Base-by-base conservation (phyloP, 1,140 invertebrate species). In the Xylocopa sonorina region DNA sequence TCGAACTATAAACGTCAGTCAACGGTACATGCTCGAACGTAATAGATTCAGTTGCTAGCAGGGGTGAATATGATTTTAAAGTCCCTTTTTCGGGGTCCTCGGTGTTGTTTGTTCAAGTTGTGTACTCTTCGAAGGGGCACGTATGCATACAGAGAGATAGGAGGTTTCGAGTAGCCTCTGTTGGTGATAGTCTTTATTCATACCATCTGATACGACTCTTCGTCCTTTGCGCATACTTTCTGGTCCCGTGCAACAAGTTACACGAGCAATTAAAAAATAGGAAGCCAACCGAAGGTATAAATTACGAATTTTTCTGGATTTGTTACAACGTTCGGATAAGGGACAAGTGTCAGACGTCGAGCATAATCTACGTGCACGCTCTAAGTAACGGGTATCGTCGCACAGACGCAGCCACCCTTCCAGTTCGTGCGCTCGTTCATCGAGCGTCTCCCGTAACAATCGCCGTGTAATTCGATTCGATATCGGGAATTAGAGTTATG, bases 401-500 rank as follows among this genome's bases (percentile, higher is more conserved):
- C 57, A 27, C 24, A 10, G 38, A 46, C 38, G 68, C 21, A 78
- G 76, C 24, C 76, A 63, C 68, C 68, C 68, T 73, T 78, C 76
- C 76, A 55, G 46, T 62, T 77, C 43, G 41, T 41, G 69, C 57
- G 53, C 24, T 60, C 66, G 71, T 72, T 62, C 74, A 53, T 79
- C 71, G 55, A 71, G 27, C 77, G 67, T 64, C 71, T 77, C 75
- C 75, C 81, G 73, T 82, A 64, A 82, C 77, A 82, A 85, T 85
- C 84, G 83, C 78, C 80, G 84, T 88, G 86, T 89, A 90, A 91
- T 93, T 91, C 89, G 90, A 92, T 91, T 92, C 90, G 88, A 89
- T 92, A 91, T 87, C 90, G 75, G 79, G 90, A 89, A 87, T 83
- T 78, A 64, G 84, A 89, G 81, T 91, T 91, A 91, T 90, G 89